phyloP scores from a whole-genome alignment of 1,140 invertebrate genomes.

The Drosophila mauritiana region DNA sequence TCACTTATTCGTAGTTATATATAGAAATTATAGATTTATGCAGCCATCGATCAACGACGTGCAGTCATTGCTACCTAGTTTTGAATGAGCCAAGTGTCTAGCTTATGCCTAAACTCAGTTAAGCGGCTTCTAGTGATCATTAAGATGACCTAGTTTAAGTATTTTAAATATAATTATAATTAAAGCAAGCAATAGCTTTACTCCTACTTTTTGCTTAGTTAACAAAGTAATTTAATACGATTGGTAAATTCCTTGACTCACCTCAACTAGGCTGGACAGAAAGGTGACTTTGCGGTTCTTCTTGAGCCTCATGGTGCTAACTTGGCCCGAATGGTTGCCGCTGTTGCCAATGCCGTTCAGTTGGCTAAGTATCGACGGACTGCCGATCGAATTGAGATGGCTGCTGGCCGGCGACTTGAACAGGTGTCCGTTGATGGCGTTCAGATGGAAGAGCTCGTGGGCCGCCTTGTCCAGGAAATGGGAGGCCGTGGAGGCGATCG shows the following conservation, averaged over 20 bases:
- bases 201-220: neutral
- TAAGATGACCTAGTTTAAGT: neutral
- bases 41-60: slow-evolving; percentile 44
- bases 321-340: slow-evolving; percentile 23
- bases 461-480: slow-evolving; percentile 57
- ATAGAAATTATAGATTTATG: slow-evolving; percentile 48
- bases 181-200: neutral
- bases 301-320: slow-evolving; percentile 75
- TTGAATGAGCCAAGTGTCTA: neutral
- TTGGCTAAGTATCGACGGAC: slow-evolving; percentile 38
- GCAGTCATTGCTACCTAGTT: slow-evolving; percentile 30
- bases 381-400: slow-evolving; percentile 13
- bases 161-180: neutral
- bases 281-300: slow-evolving; percentile 84
- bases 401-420: slow-evolving; percentile 52
- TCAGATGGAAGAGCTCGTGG: slow-evolving; percentile 56
- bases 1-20: slow-evolving; percentile 40
- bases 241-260: slow-evolving; percentile 36
- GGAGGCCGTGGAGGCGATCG: slow-evolving; percentile 50
- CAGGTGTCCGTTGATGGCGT: slow-evolving; percentile 63
- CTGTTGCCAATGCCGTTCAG: slow-evolving; percentile 27
- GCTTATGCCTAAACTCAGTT: neutral
- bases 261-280: slow-evolving; percentile 78
- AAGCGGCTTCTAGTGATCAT: neutral
- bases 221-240: neutral